A percentile compares a stretch with the other conserved stretches of the same genome.
These are phyloP conservation scores for Paraplagusia blochii DNA, from an alignment of 2,113 vertebrate species.

Conservation along the genomic window DNA sequence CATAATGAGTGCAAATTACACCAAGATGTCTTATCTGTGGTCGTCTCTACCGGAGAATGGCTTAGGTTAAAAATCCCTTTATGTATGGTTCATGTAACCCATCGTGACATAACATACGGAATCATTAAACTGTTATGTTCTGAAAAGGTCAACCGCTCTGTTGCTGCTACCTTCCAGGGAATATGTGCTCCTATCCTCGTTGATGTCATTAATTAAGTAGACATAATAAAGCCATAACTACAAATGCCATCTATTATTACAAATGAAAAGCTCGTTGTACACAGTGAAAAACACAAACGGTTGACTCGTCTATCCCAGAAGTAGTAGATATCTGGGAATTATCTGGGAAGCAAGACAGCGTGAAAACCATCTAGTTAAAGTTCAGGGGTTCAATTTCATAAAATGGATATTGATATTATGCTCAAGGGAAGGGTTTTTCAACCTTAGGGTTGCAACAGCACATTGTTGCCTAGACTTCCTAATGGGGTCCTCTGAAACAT, in stretches of 20 bases:
- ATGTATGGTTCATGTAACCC: neutral
- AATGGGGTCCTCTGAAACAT: too few relatives aligned
- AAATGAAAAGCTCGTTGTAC: conserved; percentile 21
- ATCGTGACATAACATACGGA: conserved; percentile 8
- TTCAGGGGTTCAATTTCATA: too few relatives aligned
- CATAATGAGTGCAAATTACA: conserved; percentile 13
- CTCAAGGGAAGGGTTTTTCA: too few relatives aligned
- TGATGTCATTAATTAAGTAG: conserved; percentile 48
- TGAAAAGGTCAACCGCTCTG: conserved; percentile 58
- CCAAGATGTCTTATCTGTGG: neutral
- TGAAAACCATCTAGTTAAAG: too few relatives aligned
- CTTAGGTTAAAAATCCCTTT: neutral
- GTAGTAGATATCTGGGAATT: conserved; percentile 14
- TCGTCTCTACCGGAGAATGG: neutral
- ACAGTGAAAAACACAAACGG: conserved; percentile 27
- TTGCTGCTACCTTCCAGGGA: conserved; percentile 21
- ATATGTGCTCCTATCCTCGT: conserved; percentile 11
- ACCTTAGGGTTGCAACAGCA: too few relatives aligned
- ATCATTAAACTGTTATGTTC: conserved; percentile 35
- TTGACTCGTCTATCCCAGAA: conserved; percentile 20
- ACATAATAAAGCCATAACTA: conserved; percentile 41
- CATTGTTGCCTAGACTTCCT: too few relatives aligned
- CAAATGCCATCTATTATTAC: conserved; percentile 58
- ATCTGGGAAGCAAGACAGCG: too few relatives aligned
- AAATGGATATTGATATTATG: too few relatives aligned